These are phyloP conservation scores for Grammomys surdaster DNA, from an alignment of 2,113 vertebrate species.

Conservation along the genomic window DNA sequence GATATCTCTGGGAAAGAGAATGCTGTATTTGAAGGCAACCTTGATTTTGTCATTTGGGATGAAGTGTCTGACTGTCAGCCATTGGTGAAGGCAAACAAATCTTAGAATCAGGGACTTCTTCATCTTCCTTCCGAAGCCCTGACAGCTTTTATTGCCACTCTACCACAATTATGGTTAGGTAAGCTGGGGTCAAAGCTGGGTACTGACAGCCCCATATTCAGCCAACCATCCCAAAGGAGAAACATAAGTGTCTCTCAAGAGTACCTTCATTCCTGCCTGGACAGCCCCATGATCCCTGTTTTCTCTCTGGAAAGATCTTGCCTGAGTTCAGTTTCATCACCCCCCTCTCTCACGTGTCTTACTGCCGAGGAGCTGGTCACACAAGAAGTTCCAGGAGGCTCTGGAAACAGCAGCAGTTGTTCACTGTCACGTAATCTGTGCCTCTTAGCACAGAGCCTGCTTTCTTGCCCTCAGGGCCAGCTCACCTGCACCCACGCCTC, in stretches of 20 bases:
- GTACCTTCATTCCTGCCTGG: neutral
- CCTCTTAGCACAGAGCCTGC: neutral
- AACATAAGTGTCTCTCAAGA: neutral
- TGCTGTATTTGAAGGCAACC: neutral
- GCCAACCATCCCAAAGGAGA: neutral
- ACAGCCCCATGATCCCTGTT: neutral
- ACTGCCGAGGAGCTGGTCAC: neutral
- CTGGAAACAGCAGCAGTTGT: neutral
- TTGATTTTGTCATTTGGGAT: neutral
- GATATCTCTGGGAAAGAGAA: neutral
- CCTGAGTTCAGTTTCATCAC: constrained; percentile 27
- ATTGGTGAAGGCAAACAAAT: neutral
- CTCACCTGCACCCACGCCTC: no score
- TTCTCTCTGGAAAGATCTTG: neutral
- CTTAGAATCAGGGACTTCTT: neutral
- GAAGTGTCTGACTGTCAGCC: neutral
- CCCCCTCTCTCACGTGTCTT: neutral
- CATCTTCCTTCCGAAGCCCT: neutral
- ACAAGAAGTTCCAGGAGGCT: neutral
- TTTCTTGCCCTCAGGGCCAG: no score
- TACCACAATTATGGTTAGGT: neutral
- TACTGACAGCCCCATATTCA: neutral
- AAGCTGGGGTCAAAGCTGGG: neutral
- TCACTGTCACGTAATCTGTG: neutral
- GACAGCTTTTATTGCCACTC: neutral